Conservation (phyloP, 2,113 vertebrate species). For the Tyrannus savana region DNA sequence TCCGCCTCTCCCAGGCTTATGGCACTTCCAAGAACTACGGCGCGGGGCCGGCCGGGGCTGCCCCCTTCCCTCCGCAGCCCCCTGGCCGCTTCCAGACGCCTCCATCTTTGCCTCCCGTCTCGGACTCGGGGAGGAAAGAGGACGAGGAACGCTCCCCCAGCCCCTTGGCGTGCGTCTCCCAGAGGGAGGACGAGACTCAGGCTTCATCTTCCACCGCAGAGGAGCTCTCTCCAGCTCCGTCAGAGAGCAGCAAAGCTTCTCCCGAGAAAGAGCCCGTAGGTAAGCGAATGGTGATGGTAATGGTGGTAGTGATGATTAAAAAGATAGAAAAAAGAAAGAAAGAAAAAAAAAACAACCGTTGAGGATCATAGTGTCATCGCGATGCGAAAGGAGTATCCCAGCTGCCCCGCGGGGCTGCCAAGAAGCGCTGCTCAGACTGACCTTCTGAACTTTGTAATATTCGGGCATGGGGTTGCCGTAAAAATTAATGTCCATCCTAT, state of each 20-base stretch:
- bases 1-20: slow-evolving; percentile 96
- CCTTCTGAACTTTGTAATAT: slow-evolving; percentile 81
- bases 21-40: slow-evolving; percentile 87
- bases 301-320: neutral
- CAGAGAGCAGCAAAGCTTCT: slow-evolving; percentile 85
- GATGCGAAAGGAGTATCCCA: slow-evolving; percentile 26
- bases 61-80: slow-evolving; percentile 82
- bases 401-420: slow-evolving; percentile 70
- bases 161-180: slow-evolving; percentile 79
- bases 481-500: slow-evolving; percentile 75
- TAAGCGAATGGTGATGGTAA: slow-evolving; percentile 71
- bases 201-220: slow-evolving; percentile 90
- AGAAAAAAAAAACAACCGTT: neutral
- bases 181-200: slow-evolving; percentile 85
- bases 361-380: neutral
- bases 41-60: slow-evolving; percentile 77
- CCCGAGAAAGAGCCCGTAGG: slow-evolving; percentile 88
- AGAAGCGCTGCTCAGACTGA: slow-evolving; percentile 67
- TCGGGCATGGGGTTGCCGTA: slow-evolving; percentile 78
- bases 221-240: slow-evolving; percentile 89
- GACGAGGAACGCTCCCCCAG: slow-evolving; percentile 82
- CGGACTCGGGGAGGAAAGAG: slow-evolving; percentile 82
- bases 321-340: neutral
- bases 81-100: slow-evolving; percentile 83
- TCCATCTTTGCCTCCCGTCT: slow-evolving; percentile 75